Evolutionary conservation across 1,140 invertebrate species (phyloP).

Genomic region (Wasmannia auropunctata): DNA sequence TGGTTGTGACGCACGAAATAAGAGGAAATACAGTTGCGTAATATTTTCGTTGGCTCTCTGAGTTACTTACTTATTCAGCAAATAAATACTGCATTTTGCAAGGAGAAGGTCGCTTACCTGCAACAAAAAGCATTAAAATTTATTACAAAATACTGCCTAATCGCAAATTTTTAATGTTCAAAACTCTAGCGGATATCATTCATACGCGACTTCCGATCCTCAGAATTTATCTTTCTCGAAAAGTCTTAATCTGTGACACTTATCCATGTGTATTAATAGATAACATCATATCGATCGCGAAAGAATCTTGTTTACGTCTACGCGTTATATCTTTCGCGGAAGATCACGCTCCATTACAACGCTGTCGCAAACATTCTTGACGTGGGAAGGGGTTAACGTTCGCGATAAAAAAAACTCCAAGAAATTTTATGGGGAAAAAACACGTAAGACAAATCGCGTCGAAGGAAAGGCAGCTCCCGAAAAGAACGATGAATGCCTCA

Average conservation of each 20-base stretch:
- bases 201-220: background rate
- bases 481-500: slow-evolving; percentile 10
- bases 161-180: background rate
- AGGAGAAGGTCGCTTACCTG: slow-evolving; percentile 5
- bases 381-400: slow-evolving; percentile 29
- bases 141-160: background rate
- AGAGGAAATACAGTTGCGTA: background rate
- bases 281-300: slow-evolving; percentile 11
- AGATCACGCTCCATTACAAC: slow-evolving; percentile 48
- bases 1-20: background rate
- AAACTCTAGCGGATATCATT: background rate
- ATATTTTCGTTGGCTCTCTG: background rate
- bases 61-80: slow-evolving; percentile 9
- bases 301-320: slow-evolving; percentile 52
- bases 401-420: slow-evolving; percentile 19
- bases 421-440: slow-evolving; percentile 33
- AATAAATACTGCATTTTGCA: background rate
- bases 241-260: background rate
- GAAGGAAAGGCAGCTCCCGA: background rate
- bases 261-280: slow-evolving; percentile 20
- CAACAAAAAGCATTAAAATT: slow-evolving; percentile 36
- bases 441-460: slow-evolving; percentile 16
- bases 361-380: slow-evolving; percentile 30
- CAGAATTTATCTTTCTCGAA: background rate
- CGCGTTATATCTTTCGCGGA: background rate